These are phyloP conservation scores for Papilio gigon DNA, from an alignment of 2,888 invertebrate species.

Conservation along the genomic window DNA sequence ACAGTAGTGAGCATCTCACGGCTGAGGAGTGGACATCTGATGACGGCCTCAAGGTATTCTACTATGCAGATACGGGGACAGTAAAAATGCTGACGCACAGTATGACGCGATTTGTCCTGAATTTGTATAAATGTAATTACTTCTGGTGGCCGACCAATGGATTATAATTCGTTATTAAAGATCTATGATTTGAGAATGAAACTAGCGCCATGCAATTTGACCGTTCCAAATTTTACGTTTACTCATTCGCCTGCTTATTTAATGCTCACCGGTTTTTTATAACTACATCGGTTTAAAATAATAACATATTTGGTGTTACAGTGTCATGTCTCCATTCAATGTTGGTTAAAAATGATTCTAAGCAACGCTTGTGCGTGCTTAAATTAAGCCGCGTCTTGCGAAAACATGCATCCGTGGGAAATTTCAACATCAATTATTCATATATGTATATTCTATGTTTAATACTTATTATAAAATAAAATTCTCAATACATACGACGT, in stretches of 20 bases:
- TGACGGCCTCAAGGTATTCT: slow-evolving; percentile 16
- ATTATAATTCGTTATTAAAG: too few relatives aligned
- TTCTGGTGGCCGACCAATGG: too few relatives aligned
- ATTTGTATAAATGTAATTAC: slow-evolving; percentile 8
- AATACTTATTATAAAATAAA: slow-evolving; percentile 22
- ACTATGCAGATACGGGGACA: slow-evolving; percentile 27
- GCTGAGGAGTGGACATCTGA: slow-evolving; percentile 21
- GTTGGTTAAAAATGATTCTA: slow-evolving; percentile 10
- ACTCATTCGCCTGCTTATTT: too few relatives aligned
- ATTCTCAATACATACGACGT: slow-evolving; percentile 23
- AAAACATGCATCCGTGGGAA: slow-evolving; percentile 19
- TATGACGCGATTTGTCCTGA: slow-evolving; percentile 24
- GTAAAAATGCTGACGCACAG: slow-evolving; percentile 24
- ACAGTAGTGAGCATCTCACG: slow-evolving; percentile 10
- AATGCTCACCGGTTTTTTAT: too few relatives aligned
- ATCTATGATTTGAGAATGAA: too few relatives aligned
- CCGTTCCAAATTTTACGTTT: too few relatives aligned
- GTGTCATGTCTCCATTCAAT: not conserved
- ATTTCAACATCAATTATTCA: slow-evolving; percentile 23
- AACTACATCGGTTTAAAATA: too few relatives aligned
- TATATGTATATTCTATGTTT: slow-evolving; percentile 10
- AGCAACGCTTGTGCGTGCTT: slow-evolving; percentile 1
- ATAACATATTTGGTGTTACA: not conserved
- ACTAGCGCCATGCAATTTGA: too few relatives aligned
- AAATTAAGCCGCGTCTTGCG: slow-evolving; percentile 2